phyloP scores from a whole-genome alignment of 2,888 invertebrate species.

The Eurois occulta region DNA sequence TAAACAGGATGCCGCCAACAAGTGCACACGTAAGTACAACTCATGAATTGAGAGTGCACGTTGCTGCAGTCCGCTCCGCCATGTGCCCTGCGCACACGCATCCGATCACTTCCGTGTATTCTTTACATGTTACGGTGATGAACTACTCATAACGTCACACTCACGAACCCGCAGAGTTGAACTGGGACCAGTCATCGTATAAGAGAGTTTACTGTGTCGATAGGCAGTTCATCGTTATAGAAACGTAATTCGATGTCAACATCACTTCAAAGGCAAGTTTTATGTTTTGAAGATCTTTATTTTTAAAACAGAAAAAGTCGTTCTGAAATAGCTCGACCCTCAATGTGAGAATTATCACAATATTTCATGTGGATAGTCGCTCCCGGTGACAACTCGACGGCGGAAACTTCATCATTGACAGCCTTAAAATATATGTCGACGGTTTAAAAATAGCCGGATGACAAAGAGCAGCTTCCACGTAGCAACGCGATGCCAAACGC shows the following conservation, averaged over 20 bases:
- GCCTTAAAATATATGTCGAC: conserved; percentile 62
- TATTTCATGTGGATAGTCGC: conserved; percentile 26
- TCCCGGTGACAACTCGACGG: conserved; percentile 23
- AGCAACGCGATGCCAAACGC: conserved; percentile 71
- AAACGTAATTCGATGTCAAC: neutral
- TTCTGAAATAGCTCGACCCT: conserved; percentile 45
- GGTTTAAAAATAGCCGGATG: conserved; percentile 71
- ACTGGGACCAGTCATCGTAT: neutral
- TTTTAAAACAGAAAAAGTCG: conserved; percentile 15
- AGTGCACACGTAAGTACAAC: conserved; percentile 17
- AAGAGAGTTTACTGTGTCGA: neutral
- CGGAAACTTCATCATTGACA: conserved; percentile 67
- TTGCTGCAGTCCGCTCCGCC: conserved; percentile 4
- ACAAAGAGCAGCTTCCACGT: conserved; percentile 74
- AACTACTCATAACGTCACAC: conserved; percentile 28
- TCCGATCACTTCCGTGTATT: conserved; percentile 31
- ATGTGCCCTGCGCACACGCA: conserved; percentile 18
- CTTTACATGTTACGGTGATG: conserved; percentile 20
- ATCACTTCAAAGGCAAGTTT: conserved; percentile 4
- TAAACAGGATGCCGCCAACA: conserved; percentile 58
- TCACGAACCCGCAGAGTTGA: neutral
- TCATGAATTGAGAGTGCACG: conserved; percentile 40
- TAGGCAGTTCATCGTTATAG: too few relatives aligned
- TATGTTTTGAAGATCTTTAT: neutral
- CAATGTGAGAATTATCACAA: conserved; percentile 43